Conservation (phyloP, 2,888 invertebrate genomes). For the Tuta absoluta region DNA sequence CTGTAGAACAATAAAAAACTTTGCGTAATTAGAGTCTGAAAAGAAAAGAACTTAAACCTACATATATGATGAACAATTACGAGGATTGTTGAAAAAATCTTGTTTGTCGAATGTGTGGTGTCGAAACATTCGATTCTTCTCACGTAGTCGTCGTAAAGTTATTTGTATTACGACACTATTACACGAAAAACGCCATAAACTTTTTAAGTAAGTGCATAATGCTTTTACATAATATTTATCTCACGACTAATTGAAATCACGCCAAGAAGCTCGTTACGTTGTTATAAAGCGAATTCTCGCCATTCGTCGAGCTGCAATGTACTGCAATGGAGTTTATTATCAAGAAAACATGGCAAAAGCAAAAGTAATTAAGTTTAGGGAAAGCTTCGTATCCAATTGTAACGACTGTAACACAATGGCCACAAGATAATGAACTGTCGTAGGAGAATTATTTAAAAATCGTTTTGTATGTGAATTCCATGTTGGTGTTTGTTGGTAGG, state of each 20-base stretch:
- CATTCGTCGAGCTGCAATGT: background rate
- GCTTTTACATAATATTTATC: slow-evolving; percentile 11
- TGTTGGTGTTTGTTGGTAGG: background rate
- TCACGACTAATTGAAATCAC: slow-evolving; percentile 2
- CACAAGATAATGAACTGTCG: background rate
- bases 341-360: slow-evolving; percentile 5
- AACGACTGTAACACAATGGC: slow-evolving; percentile 6
- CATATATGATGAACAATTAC: too few relatives aligned
- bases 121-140: background rate
- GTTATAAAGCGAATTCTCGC: background rate
- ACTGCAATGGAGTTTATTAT: slow-evolving; percentile 5
- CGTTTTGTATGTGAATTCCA: slow-evolving; percentile 3
- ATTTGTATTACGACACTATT: background rate
- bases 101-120: background rate
- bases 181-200: slow-evolving; percentile 2
- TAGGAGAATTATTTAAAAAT: slow-evolving; percentile 1
- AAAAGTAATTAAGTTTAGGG: slow-evolving; percentile 12
- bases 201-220: background rate
- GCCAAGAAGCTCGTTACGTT: background rate
- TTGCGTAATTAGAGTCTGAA: too few relatives aligned
- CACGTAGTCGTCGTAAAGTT: background rate
- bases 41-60: too few relatives aligned
- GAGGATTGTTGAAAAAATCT: too few relatives aligned
- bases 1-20: too few relatives aligned
- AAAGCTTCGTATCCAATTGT: slow-evolving; percentile 16